Evolutionary conservation across 2,113 vertebrate genomes (phyloP).

Genomic region (Phodopus roborovskii): DNA sequence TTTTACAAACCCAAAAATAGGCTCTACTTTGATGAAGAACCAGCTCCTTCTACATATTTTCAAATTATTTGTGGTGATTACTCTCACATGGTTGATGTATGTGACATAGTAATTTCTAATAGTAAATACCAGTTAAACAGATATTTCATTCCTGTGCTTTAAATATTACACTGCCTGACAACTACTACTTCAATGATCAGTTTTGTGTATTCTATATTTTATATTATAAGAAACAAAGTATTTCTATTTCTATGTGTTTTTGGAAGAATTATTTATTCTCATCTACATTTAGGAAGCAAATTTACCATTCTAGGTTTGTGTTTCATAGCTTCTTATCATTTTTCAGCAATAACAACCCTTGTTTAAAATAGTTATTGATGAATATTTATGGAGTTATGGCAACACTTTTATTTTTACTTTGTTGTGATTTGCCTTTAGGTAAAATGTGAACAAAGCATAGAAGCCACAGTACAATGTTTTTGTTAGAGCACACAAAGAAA

Average conservation of each 20-base stretch:
- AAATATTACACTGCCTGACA: background rate
- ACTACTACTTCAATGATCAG: background rate
- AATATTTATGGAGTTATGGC: constrained; percentile 2
- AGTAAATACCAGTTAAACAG: background rate
- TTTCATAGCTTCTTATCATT: background rate
- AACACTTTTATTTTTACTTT: constrained; percentile 45
- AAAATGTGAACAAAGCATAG: constrained; percentile 18
- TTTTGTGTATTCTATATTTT: background rate
- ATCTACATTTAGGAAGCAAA: constrained; percentile 9
- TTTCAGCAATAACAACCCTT: background rate
- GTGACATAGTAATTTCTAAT: background rate
- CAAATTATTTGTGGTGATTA: constrained; percentile 13
- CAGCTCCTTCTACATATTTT: constrained; percentile 55
- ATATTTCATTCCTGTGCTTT: background rate
- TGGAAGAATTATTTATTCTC: background rate
- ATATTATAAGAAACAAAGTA: background rate
- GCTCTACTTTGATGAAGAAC: constrained; percentile 8
- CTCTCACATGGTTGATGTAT: background rate
- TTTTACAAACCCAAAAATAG: constrained; percentile 71
- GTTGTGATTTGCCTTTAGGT: constrained; percentile 23
- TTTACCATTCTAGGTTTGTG: background rate
- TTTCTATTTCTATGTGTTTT: background rate
- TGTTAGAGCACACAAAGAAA: background rate
- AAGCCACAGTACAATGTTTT: background rate
- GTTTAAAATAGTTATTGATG: background rate